Percentiles rank a stretch among this genome's conserved stretches.
phyloP scores from a whole-genome alignment of 2,888 invertebrate species.

The Cerastis rubricosa region DNA sequence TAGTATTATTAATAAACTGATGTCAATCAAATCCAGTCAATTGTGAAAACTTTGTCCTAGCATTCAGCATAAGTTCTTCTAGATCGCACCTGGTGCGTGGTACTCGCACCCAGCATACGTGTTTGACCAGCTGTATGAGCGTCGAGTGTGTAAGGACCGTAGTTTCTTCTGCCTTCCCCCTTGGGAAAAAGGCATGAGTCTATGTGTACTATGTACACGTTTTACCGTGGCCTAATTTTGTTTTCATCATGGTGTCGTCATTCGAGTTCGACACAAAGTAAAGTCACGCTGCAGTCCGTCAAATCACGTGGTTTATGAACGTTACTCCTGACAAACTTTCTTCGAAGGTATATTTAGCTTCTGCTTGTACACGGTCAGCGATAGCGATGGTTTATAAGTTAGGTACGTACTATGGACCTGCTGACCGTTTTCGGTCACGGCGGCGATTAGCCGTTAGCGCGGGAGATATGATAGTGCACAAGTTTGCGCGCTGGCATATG shows the following conservation, averaged over 20 bases:
- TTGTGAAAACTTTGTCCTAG: background rate
- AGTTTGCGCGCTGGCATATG: too few relatives aligned
- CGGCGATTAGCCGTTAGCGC: too few relatives aligned
- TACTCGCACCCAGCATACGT: background rate
- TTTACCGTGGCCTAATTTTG: background rate
- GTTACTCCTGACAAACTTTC: background rate
- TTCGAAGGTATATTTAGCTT: too few relatives aligned
- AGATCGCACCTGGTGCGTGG: background rate
- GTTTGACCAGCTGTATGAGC: background rate
- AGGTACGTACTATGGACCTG: too few relatives aligned
- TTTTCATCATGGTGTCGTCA: background rate
- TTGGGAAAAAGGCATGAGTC: background rate
- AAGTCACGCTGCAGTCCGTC: background rate
- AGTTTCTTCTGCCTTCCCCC: background rate
- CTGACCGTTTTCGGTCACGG: too few relatives aligned
- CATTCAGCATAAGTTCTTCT: background rate
- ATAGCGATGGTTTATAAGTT: too few relatives aligned
- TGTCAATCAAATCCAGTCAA: background rate
- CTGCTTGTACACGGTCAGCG: too few relatives aligned
- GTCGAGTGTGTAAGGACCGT: background rate
- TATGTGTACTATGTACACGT: background rate
- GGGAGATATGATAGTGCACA: too few relatives aligned
- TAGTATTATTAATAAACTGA: conserved; percentile 7
- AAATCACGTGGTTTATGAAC: background rate
- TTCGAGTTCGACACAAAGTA: background rate